Percentiles rank a stretch among this genome's conserved stretches.
Evolutionary conservation across 2,113 vertebrate genomes (phyloP).

Genomic region (Tichodroma muraria): DNA sequence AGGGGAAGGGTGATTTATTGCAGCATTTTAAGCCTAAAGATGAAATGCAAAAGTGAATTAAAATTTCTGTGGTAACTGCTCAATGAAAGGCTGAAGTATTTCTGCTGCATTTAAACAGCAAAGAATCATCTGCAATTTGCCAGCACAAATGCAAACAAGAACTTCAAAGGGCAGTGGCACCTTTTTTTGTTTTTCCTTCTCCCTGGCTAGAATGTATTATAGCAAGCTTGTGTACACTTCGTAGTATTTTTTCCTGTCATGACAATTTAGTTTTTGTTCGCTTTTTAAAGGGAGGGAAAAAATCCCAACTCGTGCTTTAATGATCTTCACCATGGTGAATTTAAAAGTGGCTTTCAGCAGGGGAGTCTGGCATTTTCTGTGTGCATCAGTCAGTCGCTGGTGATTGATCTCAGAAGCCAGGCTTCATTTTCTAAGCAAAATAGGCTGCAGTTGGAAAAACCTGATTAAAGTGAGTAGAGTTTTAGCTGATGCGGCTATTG

Average conservation of each 20-base stretch:
- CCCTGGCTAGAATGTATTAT: neutral
- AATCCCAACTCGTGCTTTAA: neutral
- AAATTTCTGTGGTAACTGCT: neutral
- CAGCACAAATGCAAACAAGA: neutral
- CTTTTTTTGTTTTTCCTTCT: neutral
- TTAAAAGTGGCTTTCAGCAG: conserved; percentile 23
- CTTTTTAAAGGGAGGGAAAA: neutral
- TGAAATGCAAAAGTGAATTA: neutral
- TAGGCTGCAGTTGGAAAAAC: neutral
- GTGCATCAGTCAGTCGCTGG: neutral
- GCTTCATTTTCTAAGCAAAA: conserved; percentile 26
- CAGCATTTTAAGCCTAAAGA: neutral
- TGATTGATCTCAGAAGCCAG: conserved; percentile 2
- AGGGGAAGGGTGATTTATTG: neutral
- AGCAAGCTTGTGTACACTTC: neutral
- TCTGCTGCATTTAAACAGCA: neutral
- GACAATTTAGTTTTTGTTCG: neutral
- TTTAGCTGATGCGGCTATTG: conserved; percentile 2
- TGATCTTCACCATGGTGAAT: neutral
- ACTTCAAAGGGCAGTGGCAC: neutral
- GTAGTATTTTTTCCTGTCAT: neutral
- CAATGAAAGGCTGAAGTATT: neutral
- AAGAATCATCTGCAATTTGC: neutral
- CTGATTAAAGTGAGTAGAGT: conserved; percentile 15
- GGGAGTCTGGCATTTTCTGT: neutral